Evolutionary conservation across 64 coral and sea anemone species (phyloP).

Genomic region (Dendronephthya gigantea): DNA sequence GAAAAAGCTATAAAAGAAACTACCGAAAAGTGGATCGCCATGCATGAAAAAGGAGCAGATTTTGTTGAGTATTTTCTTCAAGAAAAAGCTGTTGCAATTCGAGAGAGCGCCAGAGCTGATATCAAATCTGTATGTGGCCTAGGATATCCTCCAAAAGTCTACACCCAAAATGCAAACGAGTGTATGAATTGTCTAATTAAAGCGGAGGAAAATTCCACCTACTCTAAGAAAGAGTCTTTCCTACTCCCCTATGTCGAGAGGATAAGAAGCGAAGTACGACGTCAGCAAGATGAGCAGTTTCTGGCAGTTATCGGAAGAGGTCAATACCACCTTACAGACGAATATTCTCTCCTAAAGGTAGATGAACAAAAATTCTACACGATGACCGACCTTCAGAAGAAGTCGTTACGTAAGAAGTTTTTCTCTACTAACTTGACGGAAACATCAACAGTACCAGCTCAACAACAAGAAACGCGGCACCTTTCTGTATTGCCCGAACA

Average conservation of each 20-base stretch:
- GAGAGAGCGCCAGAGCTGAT: background rate
- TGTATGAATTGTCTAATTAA: slow-evolving; percentile 42
- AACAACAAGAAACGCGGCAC: background rate
- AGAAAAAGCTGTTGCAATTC: background rate
- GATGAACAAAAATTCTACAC: slow-evolving; percentile 43
- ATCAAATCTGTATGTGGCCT: background rate
- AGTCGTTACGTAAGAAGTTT: slow-evolving; percentile 17
- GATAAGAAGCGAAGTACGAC: slow-evolving; percentile 25
- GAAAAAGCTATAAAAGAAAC: background rate
- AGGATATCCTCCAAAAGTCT: slow-evolving; percentile 4
- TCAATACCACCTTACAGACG: slow-evolving; percentile 32
- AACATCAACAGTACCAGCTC: background rate
- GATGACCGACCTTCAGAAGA: slow-evolving; percentile 41
- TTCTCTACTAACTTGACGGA: background rate
- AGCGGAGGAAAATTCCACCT: slow-evolving; percentile 28
- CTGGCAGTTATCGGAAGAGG: slow-evolving; percentile 35
- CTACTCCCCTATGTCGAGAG: slow-evolving; percentile 31
- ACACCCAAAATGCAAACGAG: slow-evolving; percentile 10
- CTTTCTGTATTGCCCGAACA: slow-evolving; percentile 37
- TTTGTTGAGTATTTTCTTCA: background rate
- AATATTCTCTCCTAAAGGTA: slow-evolving; percentile 19
- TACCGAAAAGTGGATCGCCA: background rate
- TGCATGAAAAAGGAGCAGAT: background rate
- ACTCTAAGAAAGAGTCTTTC: slow-evolving; percentile 7
- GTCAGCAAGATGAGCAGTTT: slow-evolving; percentile 41